These are phyloP conservation scores for Actenoides hombroni DNA, from an alignment of 2,113 vertebrate genomes.

Conservation along the genomic window DNA sequence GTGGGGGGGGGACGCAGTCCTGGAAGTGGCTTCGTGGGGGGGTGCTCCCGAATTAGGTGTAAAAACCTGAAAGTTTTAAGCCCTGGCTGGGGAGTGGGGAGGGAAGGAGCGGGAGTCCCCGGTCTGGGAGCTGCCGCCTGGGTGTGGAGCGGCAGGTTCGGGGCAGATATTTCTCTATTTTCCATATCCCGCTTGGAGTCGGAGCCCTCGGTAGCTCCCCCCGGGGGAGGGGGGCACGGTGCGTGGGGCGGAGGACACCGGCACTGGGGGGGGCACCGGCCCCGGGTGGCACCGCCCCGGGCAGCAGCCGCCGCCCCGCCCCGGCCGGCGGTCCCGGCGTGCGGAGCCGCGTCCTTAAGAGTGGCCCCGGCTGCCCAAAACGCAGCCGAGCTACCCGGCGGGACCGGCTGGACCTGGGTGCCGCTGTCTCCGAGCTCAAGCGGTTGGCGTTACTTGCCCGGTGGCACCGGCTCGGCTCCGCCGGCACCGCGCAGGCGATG, in stretches of 20 bases:
- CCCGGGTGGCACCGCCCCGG: background rate
- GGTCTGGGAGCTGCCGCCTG: background rate
- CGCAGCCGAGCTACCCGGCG: background rate
- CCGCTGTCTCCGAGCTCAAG: too few relatives aligned
- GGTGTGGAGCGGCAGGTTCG: background rate
- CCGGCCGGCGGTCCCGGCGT: background rate
- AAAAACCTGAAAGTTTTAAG: background rate
- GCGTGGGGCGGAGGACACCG: background rate
- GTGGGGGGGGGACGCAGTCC: rapidly evolving
- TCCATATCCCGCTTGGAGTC: rapidly evolving
- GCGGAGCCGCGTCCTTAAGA: background rate
- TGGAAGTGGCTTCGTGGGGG: background rate
- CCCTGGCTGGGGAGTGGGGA: background rate
- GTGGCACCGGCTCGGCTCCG: background rate
- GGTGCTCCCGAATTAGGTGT: background rate
- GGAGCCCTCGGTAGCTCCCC: too few relatives aligned
- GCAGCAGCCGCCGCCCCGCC: background rate
- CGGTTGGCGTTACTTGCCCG: background rate
- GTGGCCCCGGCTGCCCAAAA: background rate
- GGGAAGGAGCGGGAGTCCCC: too few relatives aligned
- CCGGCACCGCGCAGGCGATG: background rate
- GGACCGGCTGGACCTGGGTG: background rate
- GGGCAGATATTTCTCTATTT: background rate
- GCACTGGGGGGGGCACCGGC: background rate
- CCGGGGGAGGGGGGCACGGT: background rate